A percentile compares a stretch with the other conserved stretches of the same genome.
Conservation (phyloP, 2,888 invertebrate genomes). For the Pogonocherus hispidulus region DNA sequence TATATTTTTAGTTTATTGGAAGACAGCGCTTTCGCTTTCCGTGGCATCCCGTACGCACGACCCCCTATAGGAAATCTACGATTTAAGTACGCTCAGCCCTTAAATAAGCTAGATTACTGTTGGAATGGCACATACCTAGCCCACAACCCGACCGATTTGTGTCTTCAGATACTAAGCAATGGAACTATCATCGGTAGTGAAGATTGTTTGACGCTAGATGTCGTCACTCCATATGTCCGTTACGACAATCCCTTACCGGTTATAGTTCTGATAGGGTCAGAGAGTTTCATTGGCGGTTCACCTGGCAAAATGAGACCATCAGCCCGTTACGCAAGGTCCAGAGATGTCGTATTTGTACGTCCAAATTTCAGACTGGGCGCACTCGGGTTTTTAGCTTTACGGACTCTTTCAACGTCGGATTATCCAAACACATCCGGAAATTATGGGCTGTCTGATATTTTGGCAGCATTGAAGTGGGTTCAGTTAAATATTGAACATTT, state of each 20-base stretch:
- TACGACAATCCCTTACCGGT: conserved; percentile 86
- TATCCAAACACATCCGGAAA: conserved; percentile 87
- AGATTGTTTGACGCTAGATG: conserved; percentile 86
- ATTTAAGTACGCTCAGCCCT: conserved; percentile 79
- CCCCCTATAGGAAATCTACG: conserved; percentile 79
- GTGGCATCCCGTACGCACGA: conserved; percentile 85
- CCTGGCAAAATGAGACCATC: conserved; percentile 82
- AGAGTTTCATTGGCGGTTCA: conserved; percentile 82
- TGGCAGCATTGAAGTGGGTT: conserved; percentile 85
- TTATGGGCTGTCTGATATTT: conserved; percentile 86
- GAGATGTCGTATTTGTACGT: conserved; percentile 87
- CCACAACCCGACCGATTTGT: conserved; percentile 77
- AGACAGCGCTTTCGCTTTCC: conserved; percentile 83
- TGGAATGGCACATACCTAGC: conserved; percentile 83
- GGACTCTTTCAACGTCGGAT: conserved; percentile 77
- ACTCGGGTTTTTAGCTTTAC: conserved; percentile 83
- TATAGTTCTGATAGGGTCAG: conserved; percentile 85
- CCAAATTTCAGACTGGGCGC: conserved; percentile 82
- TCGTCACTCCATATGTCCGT: conserved; percentile 85
- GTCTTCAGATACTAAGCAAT: conserved; percentile 79
- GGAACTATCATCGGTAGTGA: conserved; percentile 80
- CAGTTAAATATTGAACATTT: conserved; percentile 86
- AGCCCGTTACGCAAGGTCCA: conserved; percentile 80
- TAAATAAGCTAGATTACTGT: conserved; percentile 79
- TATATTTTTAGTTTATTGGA: conserved; percentile 74